Evolutionary conservation across 2,888 invertebrate genomes (phyloP), one percentile per base, ranked within the genome.

Genomic region (Noctua janthe): DNA sequence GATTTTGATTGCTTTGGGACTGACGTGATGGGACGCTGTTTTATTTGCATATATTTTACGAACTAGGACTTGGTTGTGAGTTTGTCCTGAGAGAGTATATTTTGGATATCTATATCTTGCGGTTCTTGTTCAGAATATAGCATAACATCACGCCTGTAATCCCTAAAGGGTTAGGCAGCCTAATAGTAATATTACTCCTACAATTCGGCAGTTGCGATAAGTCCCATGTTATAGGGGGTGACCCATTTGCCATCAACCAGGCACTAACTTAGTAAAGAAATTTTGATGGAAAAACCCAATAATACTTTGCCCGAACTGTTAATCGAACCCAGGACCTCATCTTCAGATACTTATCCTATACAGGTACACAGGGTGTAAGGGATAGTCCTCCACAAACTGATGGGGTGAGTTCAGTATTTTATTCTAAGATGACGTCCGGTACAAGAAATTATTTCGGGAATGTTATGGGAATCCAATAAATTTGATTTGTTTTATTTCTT

Each of bases 1-100:
- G 54, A 85, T 85, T 82, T 35, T 82, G 82, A 82, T 82, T 80
- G 82, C 82, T 82, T 85, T 67, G 71, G 85, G 81, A 85, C 35
- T 39, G 54, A 39, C 51, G 23, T 54, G 71, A 66, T 47, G 67
- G 59, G 29, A 62, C 15, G 20, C 11, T 23, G 54, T 78, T 67
- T 72, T 82, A 72, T 85, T 85, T 71, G 71, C 47, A 54, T 49
- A 11, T 15, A 67, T 67, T 71, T 77, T 62, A 47, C 17, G 35
- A 71, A 49, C 51, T 71, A 29, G 66, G 1, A 56, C 20, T 70
- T 35, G 17, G 29, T 49, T 51, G 29, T n/a, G 13, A 23, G 23
- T 66, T 29, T n/a, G 49, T 29, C 11, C 4, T 35, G 47, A 35
- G 1, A 1, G 17, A 5, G 66, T 39, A 1, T 39, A 11, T 23